These are phyloP conservation scores for Alethe diademata DNA, from an alignment of 2,113 vertebrate species.

Conservation along the genomic window DNA sequence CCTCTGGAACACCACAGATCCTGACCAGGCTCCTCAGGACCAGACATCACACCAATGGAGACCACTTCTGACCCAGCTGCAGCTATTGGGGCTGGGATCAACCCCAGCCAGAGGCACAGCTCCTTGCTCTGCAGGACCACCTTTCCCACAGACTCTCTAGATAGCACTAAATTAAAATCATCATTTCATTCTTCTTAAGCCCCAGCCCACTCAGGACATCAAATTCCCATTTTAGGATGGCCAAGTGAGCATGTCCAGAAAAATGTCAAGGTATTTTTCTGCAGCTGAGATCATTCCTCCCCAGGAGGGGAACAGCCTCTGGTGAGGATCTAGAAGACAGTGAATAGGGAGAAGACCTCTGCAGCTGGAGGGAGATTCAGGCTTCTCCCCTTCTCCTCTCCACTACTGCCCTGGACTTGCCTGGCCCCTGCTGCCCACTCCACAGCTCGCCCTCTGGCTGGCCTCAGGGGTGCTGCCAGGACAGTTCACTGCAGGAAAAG, in stretches of 20 bases:
- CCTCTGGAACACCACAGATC: not conserved
- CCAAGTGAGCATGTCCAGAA: not conserved
- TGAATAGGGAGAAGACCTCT: not conserved
- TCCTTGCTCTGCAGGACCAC: not conserved
- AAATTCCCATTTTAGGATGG: not conserved
- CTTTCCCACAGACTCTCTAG: not conserved
- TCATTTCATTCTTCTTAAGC: not conserved
- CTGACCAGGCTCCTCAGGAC: not conserved
- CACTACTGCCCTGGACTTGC: not conserved
- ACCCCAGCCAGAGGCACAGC: not conserved
- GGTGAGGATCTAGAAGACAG: not conserved
- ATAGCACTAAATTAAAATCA: not conserved
- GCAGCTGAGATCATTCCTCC: not conserved
- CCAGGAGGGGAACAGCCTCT: not conserved
- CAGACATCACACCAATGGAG: not conserved
- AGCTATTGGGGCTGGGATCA: not conserved
- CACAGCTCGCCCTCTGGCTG: not conserved
- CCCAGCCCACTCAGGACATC: not conserved
- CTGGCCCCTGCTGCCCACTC: not conserved
- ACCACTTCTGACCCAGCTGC: not conserved
- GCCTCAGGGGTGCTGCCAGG: rapidly evolving
- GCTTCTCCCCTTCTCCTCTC: not conserved
- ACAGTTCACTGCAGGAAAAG: not conserved
- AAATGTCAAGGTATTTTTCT: not conserved
- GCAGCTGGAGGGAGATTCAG: not conserved